Evolutionary conservation across 2,113 vertebrate species (phyloP), one percentile per base, ranked within the genome.

Genomic region (Rhombomys opimus): DNA sequence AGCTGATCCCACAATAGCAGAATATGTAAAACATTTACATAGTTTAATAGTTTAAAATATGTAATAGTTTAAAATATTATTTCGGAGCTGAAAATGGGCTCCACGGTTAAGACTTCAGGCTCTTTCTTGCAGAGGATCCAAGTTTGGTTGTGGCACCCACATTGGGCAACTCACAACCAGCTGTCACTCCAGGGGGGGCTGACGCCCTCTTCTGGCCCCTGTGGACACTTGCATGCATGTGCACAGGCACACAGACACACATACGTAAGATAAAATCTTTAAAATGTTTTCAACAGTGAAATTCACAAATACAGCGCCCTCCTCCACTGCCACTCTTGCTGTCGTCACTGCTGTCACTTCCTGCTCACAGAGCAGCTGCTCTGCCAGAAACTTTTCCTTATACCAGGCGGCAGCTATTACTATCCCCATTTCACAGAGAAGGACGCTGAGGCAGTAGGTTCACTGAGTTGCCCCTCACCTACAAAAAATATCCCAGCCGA

Each of bases 371-470:
- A 93, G 68, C 89, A 35, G 13, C 11, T 84, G n/a, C 35, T 25
- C 32, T 87, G 11, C 22, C 54, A 50, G 50, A 15, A 14, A 67
- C 22, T 92, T 27, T 41, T 38, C 5, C 5, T 81, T 32, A 13
- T 90, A 78, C 89, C n/a, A 80, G 61, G 23, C 76, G 76, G 46
- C 38, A 2, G 86, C 50, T 59, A 84, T 41, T 70, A 63, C 35
- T 54, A 87, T 87, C 61, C 30, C 50, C 76, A 73, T 93, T 95
- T 95, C 35, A 38, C 61, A 72, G 32, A 38, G 80, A 82, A 94
- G 68, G 11, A 89, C 77, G 63, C 59, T 67, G 81, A 96, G 38
- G 72, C 7, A 7, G 3, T 76, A 88, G 57, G 70, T 59, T 93
- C 87, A 90, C 7, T 68, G 92, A 85, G 13, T 54, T 87, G 68